Evolutionary conservation across 2,113 vertebrate species (phyloP), one percentile per base, ranked within the genome.

Genomic region (Nothobranchius kuhntae): DNA sequence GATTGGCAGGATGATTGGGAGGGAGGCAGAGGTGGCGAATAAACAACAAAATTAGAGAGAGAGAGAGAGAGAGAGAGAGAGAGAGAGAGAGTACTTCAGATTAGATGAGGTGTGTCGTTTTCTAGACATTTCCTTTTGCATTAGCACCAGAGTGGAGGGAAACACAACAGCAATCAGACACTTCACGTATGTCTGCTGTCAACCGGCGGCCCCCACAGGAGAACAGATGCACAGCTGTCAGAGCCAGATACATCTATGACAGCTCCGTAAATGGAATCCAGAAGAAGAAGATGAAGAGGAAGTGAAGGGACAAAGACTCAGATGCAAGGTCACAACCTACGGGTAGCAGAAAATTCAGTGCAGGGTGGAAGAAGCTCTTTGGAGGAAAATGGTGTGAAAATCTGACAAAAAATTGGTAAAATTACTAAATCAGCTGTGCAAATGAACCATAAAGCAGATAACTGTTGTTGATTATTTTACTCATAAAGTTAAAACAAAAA

Each of bases 201-300:
- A 61, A 55, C 82, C 52, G 64, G 72, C 80, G 8, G 48, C 53
- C 73, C 71, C 71, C 68, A 7, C 65, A 61, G 78, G 68, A 68
- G 51, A 71, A 24, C 56, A 30, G 71, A 74, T 62, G 64, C 83
- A 80, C 80, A 86, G 77, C 79, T 85, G 83, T 71, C 68, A 71
- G 55, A 6, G 36, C 6, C 54, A 73, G 61, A 81, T 59, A 61
- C 76, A 55, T 67, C 70, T 66, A 77, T 61, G 53, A 26, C 46
- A 65, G 73, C 71, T 65, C 61, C 67, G 68, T 64, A 66, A 76
- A 71, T 61, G 63, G 42, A 71, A 57, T 44, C 57, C 63, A 65
- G 57, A 46, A 13, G 30, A 51, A 45, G 57, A 57, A 15, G 78
- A 75, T 1, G 53, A 53, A 67, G 69, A 12, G 12, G 64, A 13